Evolutionary conservation across 2,113 vertebrate species (phyloP).

Genomic region (Excalfactoria chinensis): DNA sequence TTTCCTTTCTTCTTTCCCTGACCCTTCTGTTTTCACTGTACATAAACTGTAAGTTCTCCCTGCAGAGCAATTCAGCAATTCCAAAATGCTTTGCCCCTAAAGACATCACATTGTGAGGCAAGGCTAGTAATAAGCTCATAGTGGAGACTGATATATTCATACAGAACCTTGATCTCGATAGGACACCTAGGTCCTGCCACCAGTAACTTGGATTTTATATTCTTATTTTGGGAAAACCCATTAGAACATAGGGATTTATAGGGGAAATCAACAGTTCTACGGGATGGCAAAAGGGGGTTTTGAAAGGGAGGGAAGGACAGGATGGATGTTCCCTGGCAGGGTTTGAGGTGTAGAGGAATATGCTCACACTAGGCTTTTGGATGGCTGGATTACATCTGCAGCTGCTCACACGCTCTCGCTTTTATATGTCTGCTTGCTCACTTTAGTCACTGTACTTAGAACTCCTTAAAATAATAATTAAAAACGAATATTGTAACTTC

Average conservation of each 20-base stretch:
- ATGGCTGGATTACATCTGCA: constrained; percentile 25
- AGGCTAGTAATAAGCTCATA: neutral
- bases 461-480: neutral
- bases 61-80: neutral
- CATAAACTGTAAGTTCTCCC: neutral
- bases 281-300: neutral
- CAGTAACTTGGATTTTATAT: neutral
- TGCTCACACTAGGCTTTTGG: neutral
- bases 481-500: neutral
- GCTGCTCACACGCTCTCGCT: neutral
- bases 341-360: neutral
- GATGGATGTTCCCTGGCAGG: constrained; percentile 3
- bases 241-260: neutral
- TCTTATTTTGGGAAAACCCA: neutral
- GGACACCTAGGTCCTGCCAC: neutral
- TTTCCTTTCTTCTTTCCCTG: neutral
- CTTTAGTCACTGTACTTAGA: neutral
- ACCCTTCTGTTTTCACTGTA: neutral
- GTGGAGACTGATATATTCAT: neutral
- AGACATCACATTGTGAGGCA: neutral
- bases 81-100: neutral
- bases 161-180: neutral
- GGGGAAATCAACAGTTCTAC: neutral
- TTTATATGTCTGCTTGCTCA: neutral
- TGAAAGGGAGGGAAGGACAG: neutral